These are phyloP conservation scores for Plagodis dolabraria DNA, from an alignment of 2,888 invertebrate genomes.

Conservation along the genomic window DNA sequence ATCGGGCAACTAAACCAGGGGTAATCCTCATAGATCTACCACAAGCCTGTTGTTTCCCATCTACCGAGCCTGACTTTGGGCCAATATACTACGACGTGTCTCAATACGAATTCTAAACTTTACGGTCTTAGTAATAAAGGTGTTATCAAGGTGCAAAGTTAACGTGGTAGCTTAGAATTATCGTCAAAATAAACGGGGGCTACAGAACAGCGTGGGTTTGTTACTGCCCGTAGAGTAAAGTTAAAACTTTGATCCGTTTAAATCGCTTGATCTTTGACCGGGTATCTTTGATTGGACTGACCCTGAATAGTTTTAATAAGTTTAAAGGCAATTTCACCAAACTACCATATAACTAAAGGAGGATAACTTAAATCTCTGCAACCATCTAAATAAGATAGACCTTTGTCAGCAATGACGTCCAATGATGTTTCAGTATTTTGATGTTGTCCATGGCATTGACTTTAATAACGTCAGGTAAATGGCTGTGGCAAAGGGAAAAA, in stretches of 20 bases:
- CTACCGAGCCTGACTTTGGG: slow-evolving; percentile 37
- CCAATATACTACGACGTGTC: slow-evolving; percentile 22
- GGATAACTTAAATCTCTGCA: too few relatives aligned
- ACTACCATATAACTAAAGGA: too few relatives aligned
- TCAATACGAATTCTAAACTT: slow-evolving; percentile 19
- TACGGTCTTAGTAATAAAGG: slow-evolving; percentile 20
- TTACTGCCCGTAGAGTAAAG: slow-evolving; percentile 39
- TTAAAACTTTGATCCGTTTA: slow-evolving; percentile 51
- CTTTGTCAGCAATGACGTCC: too few relatives aligned
- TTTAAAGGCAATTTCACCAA: neutral
- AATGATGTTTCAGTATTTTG: too few relatives aligned
- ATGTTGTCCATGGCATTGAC: too few relatives aligned
- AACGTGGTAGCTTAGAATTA: slow-evolving; percentile 31
- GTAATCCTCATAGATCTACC: slow-evolving; percentile 55
- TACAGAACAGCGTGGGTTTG: slow-evolving; percentile 29
- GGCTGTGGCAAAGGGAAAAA: too few relatives aligned
- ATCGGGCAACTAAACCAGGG: slow-evolving; percentile 46
- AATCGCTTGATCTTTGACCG: slow-evolving; percentile 43
- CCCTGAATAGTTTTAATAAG: slow-evolving; percentile 22
- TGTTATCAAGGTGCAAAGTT: neutral
- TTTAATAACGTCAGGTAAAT: too few relatives aligned
- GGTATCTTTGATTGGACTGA: slow-evolving; percentile 41
- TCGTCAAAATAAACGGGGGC: slow-evolving; percentile 41
- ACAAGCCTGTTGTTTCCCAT: slow-evolving; percentile 51
- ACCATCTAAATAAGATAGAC: too few relatives aligned